Evolutionary conservation across 2,797 vertebrate genomes (phyloP), one percentile per base, ranked within the genome.

Genomic region (Spheniscus humboldti): DNA sequence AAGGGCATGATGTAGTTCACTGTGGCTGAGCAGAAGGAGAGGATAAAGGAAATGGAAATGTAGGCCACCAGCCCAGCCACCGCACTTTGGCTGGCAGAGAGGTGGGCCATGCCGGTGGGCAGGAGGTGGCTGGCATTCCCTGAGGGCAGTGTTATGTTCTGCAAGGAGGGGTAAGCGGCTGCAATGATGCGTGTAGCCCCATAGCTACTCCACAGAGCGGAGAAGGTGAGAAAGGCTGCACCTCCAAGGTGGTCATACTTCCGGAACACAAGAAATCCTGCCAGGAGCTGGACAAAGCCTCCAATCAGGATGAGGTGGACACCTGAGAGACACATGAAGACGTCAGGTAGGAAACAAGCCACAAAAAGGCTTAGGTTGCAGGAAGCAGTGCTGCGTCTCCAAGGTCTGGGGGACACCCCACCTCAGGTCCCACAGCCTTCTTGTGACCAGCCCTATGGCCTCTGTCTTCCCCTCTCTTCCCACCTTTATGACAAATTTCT

Each of bases 1-100:
- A 99, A 99, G 45, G 99, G 99, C 99, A 99, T 99, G 96, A 99
- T 98, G 97, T 99, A 99, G 96, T 98, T 99, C 72, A 99, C 98
- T 1, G 99, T 99, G 94, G 99, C 99, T 3, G 99, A 99, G 96
- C 99, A 99, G 97, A 99, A 99, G 72, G 98, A 96, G 12, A 99
- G 96, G 80, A 99, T 95, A 74, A 98, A 98, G 22, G 99, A 98
- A 52, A 99, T 98, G 47, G 98, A 80, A 43, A 99, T 98, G 45
- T 99, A 99, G 5, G 99, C 98, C 37, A 99, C 97, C 62, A 99
- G 97, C n/a, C 99, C 99, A 2, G 99, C 98, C 23, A 99, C 98
- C 0, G 98, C 98, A 1, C 99, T 98, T 90, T 99, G 98, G 22
- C 82, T 95, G n/a, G 98, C 35, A 3, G 94, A 96, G 45, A 90